Evolutionary conservation across 2,113 vertebrate species (phyloP).

Genomic region (Euleptes europaea): DNA sequence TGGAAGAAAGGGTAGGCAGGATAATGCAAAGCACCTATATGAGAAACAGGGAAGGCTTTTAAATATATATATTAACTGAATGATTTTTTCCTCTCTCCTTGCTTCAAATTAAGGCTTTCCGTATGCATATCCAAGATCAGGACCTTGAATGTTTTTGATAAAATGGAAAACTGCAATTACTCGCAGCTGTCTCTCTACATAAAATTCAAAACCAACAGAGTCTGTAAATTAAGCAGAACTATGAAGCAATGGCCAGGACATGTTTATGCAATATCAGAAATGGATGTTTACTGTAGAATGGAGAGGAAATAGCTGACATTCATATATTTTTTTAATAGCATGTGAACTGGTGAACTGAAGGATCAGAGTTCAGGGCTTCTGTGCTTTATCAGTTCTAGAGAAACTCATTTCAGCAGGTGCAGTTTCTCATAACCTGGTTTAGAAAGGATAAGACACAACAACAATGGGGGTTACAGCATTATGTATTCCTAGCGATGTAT

Average conservation of each 20-base stretch:
- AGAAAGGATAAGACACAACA: background rate
- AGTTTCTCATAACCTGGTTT: background rate
- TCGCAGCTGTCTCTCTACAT: conserved; percentile 7
- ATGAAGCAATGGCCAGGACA: background rate
- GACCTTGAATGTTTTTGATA: conserved; percentile 10
- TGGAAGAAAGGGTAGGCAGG: background rate
- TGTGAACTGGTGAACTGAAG: conserved; percentile 7
- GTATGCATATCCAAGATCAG: background rate
- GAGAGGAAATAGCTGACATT: conserved; percentile 5
- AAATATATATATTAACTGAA: background rate
- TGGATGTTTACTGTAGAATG: conserved; percentile 3
- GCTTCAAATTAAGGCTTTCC: background rate
- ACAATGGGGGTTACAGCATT: too few species aligned
- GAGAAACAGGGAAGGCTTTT: background rate
- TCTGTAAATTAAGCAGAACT: conserved; percentile 13
- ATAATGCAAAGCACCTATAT: background rate
- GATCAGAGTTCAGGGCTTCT: conserved; percentile 13
- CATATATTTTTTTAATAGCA: background rate
- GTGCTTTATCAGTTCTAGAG: background rate
- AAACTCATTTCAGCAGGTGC: background rate
- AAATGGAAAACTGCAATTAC: conserved; percentile 7
- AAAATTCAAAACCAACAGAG: conserved; percentile 12
- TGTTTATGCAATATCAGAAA: conserved; percentile 16
- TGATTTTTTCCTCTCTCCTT: background rate
- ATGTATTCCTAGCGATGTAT: too few species aligned